These are phyloP conservation scores for Cyphomyrmex costatus DNA, from an alignment of 1,140 invertebrate genomes.

Conservation along the genomic window DNA sequence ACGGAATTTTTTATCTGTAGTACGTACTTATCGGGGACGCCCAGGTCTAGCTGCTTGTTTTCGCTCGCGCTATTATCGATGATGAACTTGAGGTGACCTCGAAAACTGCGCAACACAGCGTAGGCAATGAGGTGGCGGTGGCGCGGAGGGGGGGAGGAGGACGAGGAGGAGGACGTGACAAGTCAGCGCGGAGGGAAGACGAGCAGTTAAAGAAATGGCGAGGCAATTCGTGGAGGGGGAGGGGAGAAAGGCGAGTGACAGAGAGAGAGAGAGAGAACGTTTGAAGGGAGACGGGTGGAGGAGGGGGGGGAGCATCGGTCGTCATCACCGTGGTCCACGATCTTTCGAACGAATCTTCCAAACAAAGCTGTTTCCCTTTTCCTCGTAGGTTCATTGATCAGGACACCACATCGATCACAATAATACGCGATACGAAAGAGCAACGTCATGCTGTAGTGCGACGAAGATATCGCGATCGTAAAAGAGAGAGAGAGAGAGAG, in stretches of 20 bases:
- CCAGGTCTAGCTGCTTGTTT: conserved; percentile 85
- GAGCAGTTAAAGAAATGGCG: conserved; percentile 35
- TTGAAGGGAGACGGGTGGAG: neutral
- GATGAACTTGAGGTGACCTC: conserved; percentile 86
- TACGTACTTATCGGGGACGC: conserved; percentile 82
- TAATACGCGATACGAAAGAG: conserved; percentile 11
- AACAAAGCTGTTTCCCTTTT: conserved; percentile 61
- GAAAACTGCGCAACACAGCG: conserved; percentile 82
- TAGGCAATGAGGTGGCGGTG: conserved; percentile 30
- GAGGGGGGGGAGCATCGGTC: conserved; percentile 35
- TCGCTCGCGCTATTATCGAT: conserved; percentile 85
- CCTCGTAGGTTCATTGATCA: conserved; percentile 46
- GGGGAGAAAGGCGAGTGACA: neutral
- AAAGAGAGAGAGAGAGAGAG: neutral
- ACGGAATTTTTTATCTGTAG: conserved; percentile 78
- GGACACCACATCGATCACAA: conserved; percentile 13
- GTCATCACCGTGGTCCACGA: conserved; percentile 26
- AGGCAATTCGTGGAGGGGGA: neutral
- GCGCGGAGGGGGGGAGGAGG: neutral
- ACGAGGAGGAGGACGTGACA: neutral
- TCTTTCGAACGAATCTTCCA: conserved; percentile 31
- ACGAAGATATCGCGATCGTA: neutral
- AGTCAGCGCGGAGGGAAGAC: conserved; percentile 35
- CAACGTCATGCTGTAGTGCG: neutral
- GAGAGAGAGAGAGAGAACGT: neutral